These are phyloP conservation scores for Helicoverpa armigera DNA, from an alignment of 1,140 invertebrate genomes.

Conservation along the genomic window DNA sequence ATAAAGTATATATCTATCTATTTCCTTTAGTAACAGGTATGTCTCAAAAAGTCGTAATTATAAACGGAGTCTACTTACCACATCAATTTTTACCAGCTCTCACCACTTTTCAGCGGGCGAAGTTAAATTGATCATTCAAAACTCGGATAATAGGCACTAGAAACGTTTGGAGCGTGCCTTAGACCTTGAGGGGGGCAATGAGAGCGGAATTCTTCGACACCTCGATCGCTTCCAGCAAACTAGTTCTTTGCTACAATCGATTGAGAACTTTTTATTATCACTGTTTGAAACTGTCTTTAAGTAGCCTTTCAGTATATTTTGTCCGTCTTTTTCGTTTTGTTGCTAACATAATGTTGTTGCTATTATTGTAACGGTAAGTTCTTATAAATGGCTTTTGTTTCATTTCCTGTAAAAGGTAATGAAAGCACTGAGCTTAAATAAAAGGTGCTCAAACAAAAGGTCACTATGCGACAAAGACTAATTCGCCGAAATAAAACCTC, in stretches of 20 bases:
- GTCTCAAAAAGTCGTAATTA: too few relatives aligned
- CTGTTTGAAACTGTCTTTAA: slow-evolving; percentile 2
- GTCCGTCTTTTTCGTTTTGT: not conserved
- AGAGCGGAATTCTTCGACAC: slow-evolving; percentile 32
- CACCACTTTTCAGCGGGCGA: slow-evolving; percentile 52
- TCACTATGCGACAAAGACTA: not conserved
- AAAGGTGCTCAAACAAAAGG: not conserved
- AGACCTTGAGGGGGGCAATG: slow-evolving; percentile 46
- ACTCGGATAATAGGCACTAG: slow-evolving; percentile 60
- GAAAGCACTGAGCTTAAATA: not conserved
- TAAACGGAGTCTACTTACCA: not conserved
- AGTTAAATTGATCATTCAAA: slow-evolving; percentile 65
- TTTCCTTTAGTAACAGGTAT: too few relatives aligned
- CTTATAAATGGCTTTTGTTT: slow-evolving; percentile 14
- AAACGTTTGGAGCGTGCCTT: slow-evolving; percentile 46
- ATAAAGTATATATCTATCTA: too few relatives aligned
- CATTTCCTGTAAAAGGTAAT: not conserved
- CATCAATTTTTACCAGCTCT: slow-evolving; percentile 46
- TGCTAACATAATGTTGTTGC: slow-evolving; percentile 6
- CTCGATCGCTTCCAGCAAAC: slow-evolving; percentile 13
- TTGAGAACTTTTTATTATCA: slow-evolving; percentile 31
- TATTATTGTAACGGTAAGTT: slow-evolving; percentile 28
- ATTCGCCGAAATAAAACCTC: not conserved
- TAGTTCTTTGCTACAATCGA: slow-evolving; percentile 19
- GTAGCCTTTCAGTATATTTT: slow-evolving; percentile 6